Base-by-base conservation (phyloP, 2,888 invertebrate genomes). In the Branchipolynoe longqiensis region DNA sequence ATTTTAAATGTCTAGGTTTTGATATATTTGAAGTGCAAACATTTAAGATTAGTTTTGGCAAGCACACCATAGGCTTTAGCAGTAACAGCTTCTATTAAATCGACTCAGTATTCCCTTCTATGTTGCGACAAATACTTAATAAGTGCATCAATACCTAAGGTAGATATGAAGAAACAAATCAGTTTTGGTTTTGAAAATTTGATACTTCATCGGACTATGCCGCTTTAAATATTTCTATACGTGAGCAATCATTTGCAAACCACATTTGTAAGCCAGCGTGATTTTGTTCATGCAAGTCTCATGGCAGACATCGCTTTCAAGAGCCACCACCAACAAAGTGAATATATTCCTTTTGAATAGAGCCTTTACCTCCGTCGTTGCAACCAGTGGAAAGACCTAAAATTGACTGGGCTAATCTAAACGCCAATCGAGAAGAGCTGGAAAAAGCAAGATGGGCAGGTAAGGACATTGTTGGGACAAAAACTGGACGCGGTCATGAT, bases 331-430 rank as follows among this genome's bases (percentile, higher is more conserved):
- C n/a, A n/a, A n/a, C n/a, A n/a, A n/a, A n/a, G n/a, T n/a, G n/a
- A n/a, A n/a, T n/a, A n/a, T n/a, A n/a, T n/a, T 8, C 18, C 48
- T 48, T 48, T 48, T 48, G 8, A 48, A 48, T 18, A 48, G 48
- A 48, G 48, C 48, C 48, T 12, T 48, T 48, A 18, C 48, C 48
- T 12, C 8, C 8, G 48, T 48, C 62, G 31, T 4, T 8, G 25
- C 56, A 31, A 62, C 62, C 62, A 25, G 62, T 62, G 25, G 48
- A 48, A 18, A 8, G 48, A 8, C 48, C 48, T 8, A 48, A 48
- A 48, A 82, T 82, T 33, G 82, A 82, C 36, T 82, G 82, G 82
- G 56, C 56, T 31, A 82, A 56, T 31, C 38, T 82, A 12, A 22
- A 82, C 31, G 82, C 82, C 6, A 56, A 82, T 18, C 56, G 38